phyloP scores from a whole-genome alignment of 2,888 invertebrate genomes.

The Tubiluchus corallicola region DNA sequence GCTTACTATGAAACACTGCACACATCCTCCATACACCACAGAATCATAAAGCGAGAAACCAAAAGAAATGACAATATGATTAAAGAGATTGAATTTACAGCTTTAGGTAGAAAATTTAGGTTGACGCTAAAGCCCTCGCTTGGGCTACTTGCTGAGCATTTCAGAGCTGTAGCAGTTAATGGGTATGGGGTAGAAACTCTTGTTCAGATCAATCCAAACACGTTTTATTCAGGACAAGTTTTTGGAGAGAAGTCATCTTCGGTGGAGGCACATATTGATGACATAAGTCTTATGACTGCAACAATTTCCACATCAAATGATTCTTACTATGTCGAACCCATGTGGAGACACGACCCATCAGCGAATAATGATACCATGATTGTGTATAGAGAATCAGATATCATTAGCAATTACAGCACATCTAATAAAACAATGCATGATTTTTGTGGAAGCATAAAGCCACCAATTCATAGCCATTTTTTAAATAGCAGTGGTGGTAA shows the following conservation, averaged over 20 bases:
- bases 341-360: conserved; percentile 70
- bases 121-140: conserved; percentile 64
- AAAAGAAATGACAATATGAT: neutral
- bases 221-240: conserved; percentile 67
- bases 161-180: conserved; percentile 67
- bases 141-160: conserved; percentile 69
- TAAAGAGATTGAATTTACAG: conserved; percentile 4
- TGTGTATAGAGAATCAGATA: conserved; percentile 68
- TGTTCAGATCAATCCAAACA: conserved; percentile 62
- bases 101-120: conserved; percentile 42
- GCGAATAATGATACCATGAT: conserved; percentile 68
- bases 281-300: conserved; percentile 62
- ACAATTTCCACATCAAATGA: conserved; percentile 64
- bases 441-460: conserved; percentile 33
- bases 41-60: conserved; percentile 6
- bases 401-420: too few species aligned
- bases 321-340: conserved; percentile 83
- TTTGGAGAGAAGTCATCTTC: conserved; percentile 53
- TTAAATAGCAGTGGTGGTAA: too few species aligned
- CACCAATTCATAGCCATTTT: too few species aligned
- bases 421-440: too few species aligned
- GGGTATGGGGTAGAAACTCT: conserved; percentile 64
- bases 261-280: conserved; percentile 66
- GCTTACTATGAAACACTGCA: conserved; percentile 6
- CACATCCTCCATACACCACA: neutral